Base-by-base conservation (phyloP, 2,113 vertebrate genomes). In the Eleginops maclovinus region DNA sequence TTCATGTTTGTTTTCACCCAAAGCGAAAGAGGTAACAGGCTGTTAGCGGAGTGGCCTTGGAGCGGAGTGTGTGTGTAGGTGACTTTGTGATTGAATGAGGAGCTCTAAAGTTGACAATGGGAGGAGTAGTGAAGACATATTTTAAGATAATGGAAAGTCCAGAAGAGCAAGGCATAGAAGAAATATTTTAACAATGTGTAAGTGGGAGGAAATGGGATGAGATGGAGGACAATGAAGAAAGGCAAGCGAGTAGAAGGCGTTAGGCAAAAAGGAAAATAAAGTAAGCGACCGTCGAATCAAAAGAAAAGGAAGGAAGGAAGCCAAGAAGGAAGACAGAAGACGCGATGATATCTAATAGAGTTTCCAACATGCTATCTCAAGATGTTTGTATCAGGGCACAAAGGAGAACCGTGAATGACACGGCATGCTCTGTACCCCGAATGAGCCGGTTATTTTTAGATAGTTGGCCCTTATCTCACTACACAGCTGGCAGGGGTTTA, bases 371-470 rank as follows among this genome's bases (percentile, higher is more conserved):
- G 54, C 53, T 84, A 77, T 88, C 86, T 84, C 15, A 51, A 86
- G 71, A 89, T 88, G 79, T 89, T 88, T 84, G 77, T 78, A 76
- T 59, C 17, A 11, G 71, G 70, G 40, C 81, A 81, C 72, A 87
- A 87, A 86, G 40, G 79, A 65, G 65, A 74, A 77, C 73, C 61
- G 71, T 88, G 87, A 90, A 90, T 88, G 89, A 87, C 84, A 85
- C 43, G 0, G 28, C 22, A 31, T 64, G 72, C 77, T 87, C 80
- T 79, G 74, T 77, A 74, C 44, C 43, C 43, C 16, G 36, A 89
- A 73, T 56, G 62, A 86, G 62, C 1, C 3, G 13, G 58, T 44
- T 91, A 93, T 90, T 92, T 92, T 92, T 91, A 91, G 88, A 74
- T 72, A 22, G 64, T 46, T 9, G 49, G 79, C 51, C 79, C 85